Evolutionary conservation across 2,888 invertebrate species (phyloP).

Genomic region (Chymomyza caudatula): DNA sequence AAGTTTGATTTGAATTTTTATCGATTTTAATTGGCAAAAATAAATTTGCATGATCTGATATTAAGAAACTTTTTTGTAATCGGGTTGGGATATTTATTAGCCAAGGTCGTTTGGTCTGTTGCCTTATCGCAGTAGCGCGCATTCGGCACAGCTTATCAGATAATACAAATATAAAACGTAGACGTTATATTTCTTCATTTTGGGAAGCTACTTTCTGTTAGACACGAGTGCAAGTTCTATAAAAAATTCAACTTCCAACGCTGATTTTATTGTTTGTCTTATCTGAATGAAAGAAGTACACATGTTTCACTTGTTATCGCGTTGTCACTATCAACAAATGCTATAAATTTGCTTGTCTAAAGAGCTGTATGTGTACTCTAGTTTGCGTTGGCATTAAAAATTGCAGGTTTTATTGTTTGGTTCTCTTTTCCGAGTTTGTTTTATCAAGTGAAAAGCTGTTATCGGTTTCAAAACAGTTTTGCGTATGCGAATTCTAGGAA

Average conservation of each 20-base stretch:
- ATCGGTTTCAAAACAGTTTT: too few relatives aligned
- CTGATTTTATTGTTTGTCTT: background rate
- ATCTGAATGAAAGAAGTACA: background rate
- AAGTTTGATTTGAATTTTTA: background rate
- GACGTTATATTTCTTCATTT: background rate
- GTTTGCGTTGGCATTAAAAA: background rate
- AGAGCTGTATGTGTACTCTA: background rate
- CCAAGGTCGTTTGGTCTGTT: constrained; percentile 37
- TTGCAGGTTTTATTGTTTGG: background rate
- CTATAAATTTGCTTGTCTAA: background rate
- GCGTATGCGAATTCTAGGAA: background rate
- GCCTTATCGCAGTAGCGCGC: constrained; percentile 28
- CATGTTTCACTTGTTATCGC: background rate
- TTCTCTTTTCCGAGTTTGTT: background rate
- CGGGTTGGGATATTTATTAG: constrained; percentile 26
- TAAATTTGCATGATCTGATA: background rate
- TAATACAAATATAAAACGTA: background rate
- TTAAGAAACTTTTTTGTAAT: constrained; percentile 10
- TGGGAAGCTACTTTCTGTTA: background rate
- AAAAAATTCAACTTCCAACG: background rate
- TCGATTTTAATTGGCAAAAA: background rate
- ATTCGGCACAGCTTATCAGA: constrained; percentile 10
- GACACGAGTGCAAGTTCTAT: background rate
- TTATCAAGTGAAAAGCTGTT: background rate
- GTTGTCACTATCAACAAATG: background rate